Evolutionary conservation across 2,888 invertebrate genomes (phyloP).

Genomic region (Melikaiella ostensackeni): DNA sequence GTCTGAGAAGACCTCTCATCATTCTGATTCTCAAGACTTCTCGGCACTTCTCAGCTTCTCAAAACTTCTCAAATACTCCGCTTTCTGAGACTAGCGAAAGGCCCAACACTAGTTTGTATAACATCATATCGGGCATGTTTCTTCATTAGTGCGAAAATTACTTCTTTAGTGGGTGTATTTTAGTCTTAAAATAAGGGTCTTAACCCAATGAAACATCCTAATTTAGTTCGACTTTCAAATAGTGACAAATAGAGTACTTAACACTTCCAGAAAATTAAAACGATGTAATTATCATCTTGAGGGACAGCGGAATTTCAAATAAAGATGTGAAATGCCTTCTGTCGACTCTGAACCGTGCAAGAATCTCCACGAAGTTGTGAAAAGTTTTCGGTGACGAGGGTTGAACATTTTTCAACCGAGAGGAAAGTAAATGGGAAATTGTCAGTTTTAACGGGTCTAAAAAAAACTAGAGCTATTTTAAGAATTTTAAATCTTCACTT

Average conservation of each 20-base stretch:
- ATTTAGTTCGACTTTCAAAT: constrained; percentile 2
- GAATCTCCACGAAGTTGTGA: neutral
- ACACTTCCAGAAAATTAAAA: constrained; percentile 1
- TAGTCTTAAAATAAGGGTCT: neutral
- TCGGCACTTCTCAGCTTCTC: too few relatives aligned
- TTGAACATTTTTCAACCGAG: constrained; percentile 15
- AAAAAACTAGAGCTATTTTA: neutral
- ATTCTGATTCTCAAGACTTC: too few relatives aligned
- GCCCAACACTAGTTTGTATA: too few relatives aligned
- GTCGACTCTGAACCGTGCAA: constrained; percentile 7
- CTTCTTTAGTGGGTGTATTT: neutral
- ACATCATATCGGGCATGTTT: neutral
- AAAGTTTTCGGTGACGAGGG: constrained; percentile 4
- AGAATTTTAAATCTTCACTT: neutral
- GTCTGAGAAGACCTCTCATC: too few relatives aligned
- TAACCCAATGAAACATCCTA: neutral
- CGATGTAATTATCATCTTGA: constrained; percentile 9
- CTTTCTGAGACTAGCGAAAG: too few relatives aligned
- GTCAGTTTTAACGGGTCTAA: neutral
- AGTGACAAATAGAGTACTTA: neutral
- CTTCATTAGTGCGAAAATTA: neutral
- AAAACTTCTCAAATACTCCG: too few relatives aligned
- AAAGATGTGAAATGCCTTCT: constrained; percentile 7
- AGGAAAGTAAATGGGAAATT: constrained; percentile 8
- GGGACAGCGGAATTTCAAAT: constrained; percentile 6